These are phyloP conservation scores for Pteronotus mesoamericanus DNA, from an alignment of 2,797 vertebrate species.

Conservation along the genomic window DNA sequence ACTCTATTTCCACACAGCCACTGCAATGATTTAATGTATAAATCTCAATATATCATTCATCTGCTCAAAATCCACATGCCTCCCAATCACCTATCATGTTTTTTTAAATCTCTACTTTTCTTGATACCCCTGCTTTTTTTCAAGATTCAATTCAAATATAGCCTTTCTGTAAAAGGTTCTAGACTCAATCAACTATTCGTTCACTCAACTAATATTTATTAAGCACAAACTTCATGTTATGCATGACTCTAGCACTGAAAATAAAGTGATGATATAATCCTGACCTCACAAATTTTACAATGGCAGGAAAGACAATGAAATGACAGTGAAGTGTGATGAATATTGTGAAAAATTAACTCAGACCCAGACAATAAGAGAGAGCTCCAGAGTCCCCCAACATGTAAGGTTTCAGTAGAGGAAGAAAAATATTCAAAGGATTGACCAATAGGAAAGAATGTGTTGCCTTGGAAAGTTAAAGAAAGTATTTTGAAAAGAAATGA, in stretches of 20 bases:
- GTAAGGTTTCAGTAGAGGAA: not conserved
- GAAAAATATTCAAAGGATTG: not conserved
- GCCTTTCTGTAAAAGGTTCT: not conserved
- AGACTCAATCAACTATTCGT: not conserved
- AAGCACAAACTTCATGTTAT: not conserved
- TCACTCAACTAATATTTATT: not conserved
- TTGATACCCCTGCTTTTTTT: not conserved
- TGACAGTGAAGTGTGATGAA: not conserved
- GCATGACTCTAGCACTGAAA: not conserved
- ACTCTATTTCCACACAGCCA: not conserved
- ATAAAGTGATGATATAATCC: not conserved
- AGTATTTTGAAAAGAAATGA: conserved; percentile 23
- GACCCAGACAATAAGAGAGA: not conserved
- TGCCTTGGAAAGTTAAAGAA: not conserved
- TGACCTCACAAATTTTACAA: not conserved
- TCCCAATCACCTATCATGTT: not conserved
- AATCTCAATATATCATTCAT: not conserved
- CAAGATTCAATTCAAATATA: not conserved
- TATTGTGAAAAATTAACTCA: not conserved
- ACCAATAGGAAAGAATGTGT: not conserved
- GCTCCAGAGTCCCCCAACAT: not conserved
- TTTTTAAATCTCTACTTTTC: not conserved
- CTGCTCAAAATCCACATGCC: not conserved
- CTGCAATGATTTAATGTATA: not conserved
- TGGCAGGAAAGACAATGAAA: not conserved